These are phyloP conservation scores for Synergus umbraculus DNA, from an alignment of 2,888 invertebrate species.

Conservation along the genomic window DNA sequence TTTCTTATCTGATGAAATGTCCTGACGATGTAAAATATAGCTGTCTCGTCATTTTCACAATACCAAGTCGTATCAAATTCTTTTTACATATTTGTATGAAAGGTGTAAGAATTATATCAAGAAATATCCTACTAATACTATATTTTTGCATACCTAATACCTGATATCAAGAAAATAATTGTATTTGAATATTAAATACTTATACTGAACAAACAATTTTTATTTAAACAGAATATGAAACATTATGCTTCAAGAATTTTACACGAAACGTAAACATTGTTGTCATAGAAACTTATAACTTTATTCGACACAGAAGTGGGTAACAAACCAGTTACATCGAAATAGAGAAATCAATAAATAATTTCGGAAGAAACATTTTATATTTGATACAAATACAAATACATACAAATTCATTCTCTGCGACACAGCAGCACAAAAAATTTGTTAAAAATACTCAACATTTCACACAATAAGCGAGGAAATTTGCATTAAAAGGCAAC, in stretches of 20 bases:
- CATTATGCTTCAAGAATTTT: background rate
- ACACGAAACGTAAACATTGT: background rate
- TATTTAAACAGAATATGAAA: background rate
- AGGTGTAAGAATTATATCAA: background rate
- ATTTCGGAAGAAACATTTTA: background rate
- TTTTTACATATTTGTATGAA: background rate
- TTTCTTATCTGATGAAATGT: background rate
- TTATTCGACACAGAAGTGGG: background rate
- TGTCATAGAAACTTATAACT: background rate
- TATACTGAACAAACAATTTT: background rate
- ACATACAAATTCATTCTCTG: background rate
- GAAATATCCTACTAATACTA: background rate
- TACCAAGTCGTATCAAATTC: background rate
- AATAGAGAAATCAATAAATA: background rate
- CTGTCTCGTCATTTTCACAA: constrained; percentile 11
- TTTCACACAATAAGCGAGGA: background rate
- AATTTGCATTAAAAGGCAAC: constrained; percentile 4
- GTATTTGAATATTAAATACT: too few species aligned
- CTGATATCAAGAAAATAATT: background rate
- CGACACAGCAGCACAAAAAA: background rate
- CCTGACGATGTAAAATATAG: background rate
- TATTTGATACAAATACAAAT: background rate
- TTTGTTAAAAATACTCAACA: background rate
- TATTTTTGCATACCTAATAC: background rate
- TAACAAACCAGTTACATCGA: background rate